Percentiles rank a stretch among this genome's conserved stretches.
phyloP scores from a whole-genome alignment of 2,888 invertebrate genomes.

The Eupithecia exiguata region DNA sequence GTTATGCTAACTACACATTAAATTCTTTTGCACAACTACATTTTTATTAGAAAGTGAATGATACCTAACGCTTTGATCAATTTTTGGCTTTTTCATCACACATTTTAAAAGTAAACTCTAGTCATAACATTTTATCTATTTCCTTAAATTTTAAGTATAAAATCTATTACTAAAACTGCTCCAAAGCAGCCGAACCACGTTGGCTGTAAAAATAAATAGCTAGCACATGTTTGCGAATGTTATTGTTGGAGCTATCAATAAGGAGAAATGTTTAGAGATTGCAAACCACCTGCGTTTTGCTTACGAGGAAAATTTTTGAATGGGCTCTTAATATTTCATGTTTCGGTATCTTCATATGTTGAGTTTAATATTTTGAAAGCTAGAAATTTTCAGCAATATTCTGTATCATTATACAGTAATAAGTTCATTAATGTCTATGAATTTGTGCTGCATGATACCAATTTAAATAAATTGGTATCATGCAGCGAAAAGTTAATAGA shows the following conservation, averaged over 20 bases:
- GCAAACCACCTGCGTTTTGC: slow-evolving; percentile 43
- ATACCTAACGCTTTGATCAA: neutral
- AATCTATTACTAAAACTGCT: slow-evolving; percentile 32
- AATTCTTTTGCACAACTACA: neutral
- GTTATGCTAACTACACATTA: neutral
- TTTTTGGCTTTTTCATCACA: neutral
- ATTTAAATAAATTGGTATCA: no score
- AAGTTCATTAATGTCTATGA: no score
- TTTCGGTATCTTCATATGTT: neutral
- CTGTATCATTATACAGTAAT: neutral
- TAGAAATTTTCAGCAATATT: neutral
- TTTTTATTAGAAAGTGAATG: neutral
- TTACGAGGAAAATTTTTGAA: slow-evolving; percentile 21
- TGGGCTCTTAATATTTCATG: slow-evolving; percentile 20
- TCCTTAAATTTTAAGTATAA: slow-evolving; percentile 9
- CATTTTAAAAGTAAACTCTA: neutral
- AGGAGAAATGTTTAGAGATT: slow-evolving; percentile 36
- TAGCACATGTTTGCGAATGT: slow-evolving; percentile 41
- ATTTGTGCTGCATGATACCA: no score
- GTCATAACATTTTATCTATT: neutral
- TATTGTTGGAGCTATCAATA: slow-evolving; percentile 45
- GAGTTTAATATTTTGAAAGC: slow-evolving; percentile 2
- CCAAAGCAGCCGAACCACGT: slow-evolving; percentile 34
- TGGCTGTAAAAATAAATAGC: slow-evolving; percentile 44
- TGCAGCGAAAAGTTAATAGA: no score